These are phyloP conservation scores for Drosophila monieri DNA, from an alignment of 2,888 invertebrate genomes.

Conservation along the genomic window DNA sequence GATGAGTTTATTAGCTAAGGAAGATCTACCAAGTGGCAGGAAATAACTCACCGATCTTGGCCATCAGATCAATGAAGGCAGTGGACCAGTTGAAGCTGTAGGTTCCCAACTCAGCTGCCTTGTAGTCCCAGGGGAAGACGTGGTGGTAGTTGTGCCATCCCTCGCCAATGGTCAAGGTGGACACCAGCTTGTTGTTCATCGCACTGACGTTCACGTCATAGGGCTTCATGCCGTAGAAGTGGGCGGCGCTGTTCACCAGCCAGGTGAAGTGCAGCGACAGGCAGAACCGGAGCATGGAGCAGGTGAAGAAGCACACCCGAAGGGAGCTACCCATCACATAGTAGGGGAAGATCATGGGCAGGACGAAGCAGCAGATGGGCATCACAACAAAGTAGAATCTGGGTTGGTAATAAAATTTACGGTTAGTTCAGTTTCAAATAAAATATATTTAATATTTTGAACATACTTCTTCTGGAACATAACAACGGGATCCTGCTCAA, in stretches of 20 bases:
- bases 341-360: conserved; percentile 92
- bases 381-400: conserved; percentile 89
- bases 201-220: conserved; percentile 91
- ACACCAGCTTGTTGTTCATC: conserved; percentile 88
- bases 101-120: conserved; percentile 89
- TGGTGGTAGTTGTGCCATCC: conserved; percentile 97
- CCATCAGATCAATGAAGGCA: conserved; percentile 88
- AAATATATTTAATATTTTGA: too few relatives aligned
- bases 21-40: rapidly evolving
- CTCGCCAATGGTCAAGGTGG: conserved; percentile 89
- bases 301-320: conserved; percentile 90
- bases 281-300: conserved; percentile 90
- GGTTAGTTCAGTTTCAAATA: too few relatives aligned
- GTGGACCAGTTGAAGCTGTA: conserved; percentile 88
- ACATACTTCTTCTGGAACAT: conserved; percentile 93
- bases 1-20: conserved; percentile 55
- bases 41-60: conserved; percentile 86
- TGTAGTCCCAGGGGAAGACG: conserved; percentile 93
- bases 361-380: conserved; percentile 90
- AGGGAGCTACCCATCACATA: conserved; percentile 90
- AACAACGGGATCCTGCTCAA: conserved; percentile 92
- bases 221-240: conserved; percentile 95
- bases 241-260: conserved; percentile 97
- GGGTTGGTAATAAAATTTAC: neutral
- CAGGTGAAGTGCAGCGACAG: conserved; percentile 93